Evolutionary conservation across 2,113 vertebrate species (phyloP).

Genomic region (Galemys pyrenaicus): DNA sequence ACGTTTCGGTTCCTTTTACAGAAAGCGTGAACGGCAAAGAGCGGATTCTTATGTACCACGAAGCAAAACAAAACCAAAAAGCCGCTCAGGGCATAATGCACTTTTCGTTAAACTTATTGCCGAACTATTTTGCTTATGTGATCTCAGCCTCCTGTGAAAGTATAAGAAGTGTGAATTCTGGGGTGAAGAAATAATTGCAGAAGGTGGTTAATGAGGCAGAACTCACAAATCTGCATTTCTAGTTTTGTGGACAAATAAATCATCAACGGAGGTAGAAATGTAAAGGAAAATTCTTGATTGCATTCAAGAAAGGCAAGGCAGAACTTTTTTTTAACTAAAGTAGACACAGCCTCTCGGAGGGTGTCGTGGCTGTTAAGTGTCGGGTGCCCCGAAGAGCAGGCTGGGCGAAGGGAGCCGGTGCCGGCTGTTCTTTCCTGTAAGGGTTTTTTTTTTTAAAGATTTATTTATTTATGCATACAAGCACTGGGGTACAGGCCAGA

Average conservation of each 20-base stretch:
- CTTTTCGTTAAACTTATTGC: slow-evolving; percentile 5
- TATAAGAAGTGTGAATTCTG: not conserved
- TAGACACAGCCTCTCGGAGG: not conserved
- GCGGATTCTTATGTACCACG: not conserved
- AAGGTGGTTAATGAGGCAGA: slow-evolving; percentile 52
- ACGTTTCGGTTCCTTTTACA: slow-evolving; percentile 37
- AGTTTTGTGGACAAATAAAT: slow-evolving; percentile 50
- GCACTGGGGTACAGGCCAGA: no score
- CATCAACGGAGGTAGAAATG: not conserved
- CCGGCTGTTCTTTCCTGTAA: not conserved
- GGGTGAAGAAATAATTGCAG: slow-evolving; percentile 25
- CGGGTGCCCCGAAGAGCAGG: slow-evolving; percentile 20
- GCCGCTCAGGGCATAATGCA: not conserved
- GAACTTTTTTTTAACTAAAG: slow-evolving; percentile 33
- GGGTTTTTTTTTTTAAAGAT: no score
- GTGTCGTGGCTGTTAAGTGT: not conserved
- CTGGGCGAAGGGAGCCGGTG: not conserved
- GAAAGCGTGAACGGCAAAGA: slow-evolving; percentile 50
- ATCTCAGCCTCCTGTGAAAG: not conserved
- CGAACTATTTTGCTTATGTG: slow-evolving; percentile 35
- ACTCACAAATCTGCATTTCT: slow-evolving; percentile 45
- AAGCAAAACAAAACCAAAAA: slow-evolving; percentile 40
- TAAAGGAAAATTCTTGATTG: slow-evolving; percentile 38
- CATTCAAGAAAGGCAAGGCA: slow-evolving; percentile 35
- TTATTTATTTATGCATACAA: no score